phyloP scores from a whole-genome alignment of 2,113 vertebrate species.

The Microcebus lehilahytsara region DNA sequence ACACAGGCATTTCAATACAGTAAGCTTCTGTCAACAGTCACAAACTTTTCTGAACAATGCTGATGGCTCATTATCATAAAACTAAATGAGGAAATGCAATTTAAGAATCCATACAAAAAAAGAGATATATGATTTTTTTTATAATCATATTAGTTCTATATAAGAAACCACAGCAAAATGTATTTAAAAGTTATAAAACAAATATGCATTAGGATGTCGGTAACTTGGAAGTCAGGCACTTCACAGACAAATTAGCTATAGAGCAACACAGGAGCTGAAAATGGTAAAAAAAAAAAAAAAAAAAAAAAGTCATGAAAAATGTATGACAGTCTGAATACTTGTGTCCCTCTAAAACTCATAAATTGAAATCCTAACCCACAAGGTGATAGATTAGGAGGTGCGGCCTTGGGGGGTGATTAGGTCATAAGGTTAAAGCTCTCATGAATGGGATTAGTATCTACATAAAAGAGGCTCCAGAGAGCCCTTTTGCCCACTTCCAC shows the following conservation, averaged over 20 bases:
- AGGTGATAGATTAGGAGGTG: background rate
- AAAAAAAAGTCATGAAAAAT: background rate
- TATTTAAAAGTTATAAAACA: background rate
- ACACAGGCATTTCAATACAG: background rate
- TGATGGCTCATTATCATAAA: background rate
- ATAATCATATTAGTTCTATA: background rate
- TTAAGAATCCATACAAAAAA: background rate
- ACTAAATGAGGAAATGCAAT: background rate
- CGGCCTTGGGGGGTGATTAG: background rate
- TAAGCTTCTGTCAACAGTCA: background rate
- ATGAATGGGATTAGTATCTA: background rate
- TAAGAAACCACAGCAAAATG: background rate
- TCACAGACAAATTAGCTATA: background rate
- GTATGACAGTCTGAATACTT: background rate
- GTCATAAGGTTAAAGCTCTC: no score
- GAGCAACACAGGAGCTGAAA: background rate
- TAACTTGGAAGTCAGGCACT: background rate
- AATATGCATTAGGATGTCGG: background rate
- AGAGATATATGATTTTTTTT: background rate
- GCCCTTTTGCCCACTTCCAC: background rate
- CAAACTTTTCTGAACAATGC: background rate
- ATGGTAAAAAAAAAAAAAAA: background rate
- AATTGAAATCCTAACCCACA: background rate
- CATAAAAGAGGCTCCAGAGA: background rate
- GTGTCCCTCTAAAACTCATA: background rate